phyloP scores from a whole-genome alignment of 2,113 vertebrate genomes.

The Pipa parva region DNA sequence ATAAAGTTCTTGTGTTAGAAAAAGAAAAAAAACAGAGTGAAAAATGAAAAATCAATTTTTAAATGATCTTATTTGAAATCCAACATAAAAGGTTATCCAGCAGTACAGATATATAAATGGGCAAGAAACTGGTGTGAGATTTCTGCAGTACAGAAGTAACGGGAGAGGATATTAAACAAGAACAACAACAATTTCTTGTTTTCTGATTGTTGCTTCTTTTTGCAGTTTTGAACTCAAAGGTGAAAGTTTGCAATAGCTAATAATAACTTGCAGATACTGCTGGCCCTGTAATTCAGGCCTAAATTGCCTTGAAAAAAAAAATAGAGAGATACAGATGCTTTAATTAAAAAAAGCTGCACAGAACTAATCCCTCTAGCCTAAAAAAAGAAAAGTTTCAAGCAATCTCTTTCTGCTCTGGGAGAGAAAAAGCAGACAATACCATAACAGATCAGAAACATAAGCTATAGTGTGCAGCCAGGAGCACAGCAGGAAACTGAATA shows the following conservation, averaged over 20 bases:
- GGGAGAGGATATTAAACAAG: conserved; percentile 32
- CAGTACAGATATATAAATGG: conserved; percentile 15
- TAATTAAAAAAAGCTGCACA: conserved; percentile 89
- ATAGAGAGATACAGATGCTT: conserved; percentile 77
- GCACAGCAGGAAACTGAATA: conserved; percentile 84
- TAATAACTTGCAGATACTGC: conserved; percentile 61
- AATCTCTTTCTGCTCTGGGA: conserved; percentile 77
- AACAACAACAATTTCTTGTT: conserved; percentile 4
- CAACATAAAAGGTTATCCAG: conserved; percentile 35
- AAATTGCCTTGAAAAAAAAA: conserved; percentile 69
- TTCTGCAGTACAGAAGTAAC: not conserved
- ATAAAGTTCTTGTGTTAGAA: not conserved
- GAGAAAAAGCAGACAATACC: conserved; percentile 89
- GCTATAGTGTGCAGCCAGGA: conserved; percentile 81
- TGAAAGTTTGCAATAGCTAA: conserved; percentile 60
- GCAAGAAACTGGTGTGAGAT: not conserved
- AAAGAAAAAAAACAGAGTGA: not conserved
- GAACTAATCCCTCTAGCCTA: conserved; percentile 81
- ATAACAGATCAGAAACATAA: conserved; percentile 92
- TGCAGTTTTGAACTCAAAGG: conserved; percentile 46
- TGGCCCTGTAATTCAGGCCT: conserved; percentile 60
- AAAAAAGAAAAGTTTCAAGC: conserved; percentile 81
- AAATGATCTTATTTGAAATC: conserved; percentile 43
- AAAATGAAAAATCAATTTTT: not conserved
- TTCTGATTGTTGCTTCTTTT: not conserved